A percentile compares a stretch with the other conserved stretches of the same genome.
phyloP scores from a whole-genome alignment of 2,888 invertebrate species.

The Biston stratarius region DNA sequence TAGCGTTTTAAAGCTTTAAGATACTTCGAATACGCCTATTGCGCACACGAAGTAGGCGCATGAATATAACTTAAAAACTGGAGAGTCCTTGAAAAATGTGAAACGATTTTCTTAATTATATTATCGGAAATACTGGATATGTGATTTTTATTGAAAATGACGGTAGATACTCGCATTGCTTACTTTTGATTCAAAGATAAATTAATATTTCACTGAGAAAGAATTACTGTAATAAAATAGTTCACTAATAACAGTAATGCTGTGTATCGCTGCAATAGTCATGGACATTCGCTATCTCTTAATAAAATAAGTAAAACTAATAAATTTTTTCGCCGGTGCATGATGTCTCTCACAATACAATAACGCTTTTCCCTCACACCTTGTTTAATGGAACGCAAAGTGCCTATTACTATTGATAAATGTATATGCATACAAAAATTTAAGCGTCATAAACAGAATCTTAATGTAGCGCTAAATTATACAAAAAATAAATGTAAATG shows the following conservation, averaged over 20 bases:
- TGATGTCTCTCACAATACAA: background rate
- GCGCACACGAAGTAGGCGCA: background rate
- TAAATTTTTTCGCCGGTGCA: no score
- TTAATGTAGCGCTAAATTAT: background rate
- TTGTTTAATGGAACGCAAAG: slow-evolving; percentile 15
- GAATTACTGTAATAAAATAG: no score
- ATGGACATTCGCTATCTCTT: no score
- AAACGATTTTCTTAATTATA: background rate
- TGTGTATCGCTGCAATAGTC: no score
- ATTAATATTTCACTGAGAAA: no score
- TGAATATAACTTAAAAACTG: background rate
- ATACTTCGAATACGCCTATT: background rate
- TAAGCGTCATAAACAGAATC: background rate
- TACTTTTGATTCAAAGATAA: no score
- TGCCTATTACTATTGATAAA: background rate
- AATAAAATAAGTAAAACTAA: no score
- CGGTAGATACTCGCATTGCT: no score
- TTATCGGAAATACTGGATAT: background rate
- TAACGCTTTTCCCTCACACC: background rate
- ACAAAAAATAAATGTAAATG: slow-evolving; percentile 3
- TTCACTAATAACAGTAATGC: no score
- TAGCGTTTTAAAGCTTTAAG: background rate
- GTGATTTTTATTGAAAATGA: background rate
- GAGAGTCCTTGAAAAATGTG: background rate
- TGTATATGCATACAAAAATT: slow-evolving; percentile 1